Evolutionary conservation across 2,797 vertebrate species (phyloP).

Genomic region (Synaphobranchus kaupii): DNA sequence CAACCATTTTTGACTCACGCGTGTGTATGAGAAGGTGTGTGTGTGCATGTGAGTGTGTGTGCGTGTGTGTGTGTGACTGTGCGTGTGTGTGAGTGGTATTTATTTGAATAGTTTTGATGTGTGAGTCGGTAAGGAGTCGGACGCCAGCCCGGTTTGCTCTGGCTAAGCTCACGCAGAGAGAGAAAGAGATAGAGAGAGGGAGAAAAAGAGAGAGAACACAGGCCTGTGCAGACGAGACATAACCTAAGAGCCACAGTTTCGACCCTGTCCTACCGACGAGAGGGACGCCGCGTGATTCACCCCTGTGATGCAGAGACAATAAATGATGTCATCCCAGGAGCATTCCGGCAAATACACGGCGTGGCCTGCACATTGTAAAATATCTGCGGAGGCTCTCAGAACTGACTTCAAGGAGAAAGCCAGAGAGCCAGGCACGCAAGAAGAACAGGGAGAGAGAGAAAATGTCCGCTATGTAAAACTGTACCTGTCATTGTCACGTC

Average conservation of each 20-base stretch:
- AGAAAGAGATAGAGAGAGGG: not conserved
- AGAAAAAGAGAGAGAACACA: not conserved
- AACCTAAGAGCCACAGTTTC: conserved; percentile 16
- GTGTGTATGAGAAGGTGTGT: too few species aligned
- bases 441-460: not conserved
- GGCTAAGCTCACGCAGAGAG: not conserved
- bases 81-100: not conserved
- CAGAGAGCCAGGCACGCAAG: conserved; percentile 1
- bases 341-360: conserved; percentile 18
- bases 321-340: conserved; percentile 32
- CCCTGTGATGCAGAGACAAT: conserved; percentile 18
- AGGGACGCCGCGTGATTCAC: conserved; percentile 10
- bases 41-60: not conserved
- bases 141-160: not conserved
- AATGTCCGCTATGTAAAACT: not conserved
- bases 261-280: not conserved
- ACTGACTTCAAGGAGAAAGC: conserved; percentile 18
- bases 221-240: conserved; percentile 7
- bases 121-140: not conserved
- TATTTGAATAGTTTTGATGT: not conserved
- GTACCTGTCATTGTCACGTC: not conserved
- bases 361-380: conserved; percentile 19
- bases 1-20: too few species aligned
- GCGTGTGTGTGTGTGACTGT: not conserved
- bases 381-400: conserved; percentile 5